These are phyloP conservation scores for Nasua narica DNA, from an alignment of 2,797 vertebrate genomes.

Conservation along the genomic window DNA sequence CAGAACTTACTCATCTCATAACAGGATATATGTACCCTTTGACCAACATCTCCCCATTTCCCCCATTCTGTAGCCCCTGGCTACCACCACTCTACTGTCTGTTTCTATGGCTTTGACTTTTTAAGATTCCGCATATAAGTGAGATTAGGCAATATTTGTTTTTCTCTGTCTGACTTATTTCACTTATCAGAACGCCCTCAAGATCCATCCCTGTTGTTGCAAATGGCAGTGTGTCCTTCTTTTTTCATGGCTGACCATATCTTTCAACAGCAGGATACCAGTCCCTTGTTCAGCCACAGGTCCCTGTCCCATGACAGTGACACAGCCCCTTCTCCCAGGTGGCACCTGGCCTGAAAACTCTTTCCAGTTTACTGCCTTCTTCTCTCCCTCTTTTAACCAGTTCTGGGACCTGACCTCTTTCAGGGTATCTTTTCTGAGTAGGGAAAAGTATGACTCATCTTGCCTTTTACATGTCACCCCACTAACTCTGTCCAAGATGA, in stretches of 20 bases:
- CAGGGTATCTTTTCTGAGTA: neutral
- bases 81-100: neutral
- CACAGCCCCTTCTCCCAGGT: neutral
- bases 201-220: neutral
- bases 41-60: neutral
- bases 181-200: neutral
- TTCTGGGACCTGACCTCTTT: neutral
- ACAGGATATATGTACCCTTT: neutral
- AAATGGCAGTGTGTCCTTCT: neutral
- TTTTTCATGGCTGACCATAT: neutral
- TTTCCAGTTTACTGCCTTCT: neutral
- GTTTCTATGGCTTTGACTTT: neutral
- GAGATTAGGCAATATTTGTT: neutral
- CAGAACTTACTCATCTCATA: neutral
- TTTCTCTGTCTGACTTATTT: neutral
- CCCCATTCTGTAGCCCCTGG: neutral
- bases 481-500: neutral
- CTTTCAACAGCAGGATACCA: neutral
- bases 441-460: neutral
- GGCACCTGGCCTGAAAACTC: neutral
- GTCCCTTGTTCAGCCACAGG: neutral
- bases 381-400: neutral
- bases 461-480: neutral
- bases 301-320: neutral
- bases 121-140: neutral